These are phyloP conservation scores for Cecropterus lyciades DNA, from an alignment of 1,140 invertebrate species.

Conservation along the genomic window DNA sequence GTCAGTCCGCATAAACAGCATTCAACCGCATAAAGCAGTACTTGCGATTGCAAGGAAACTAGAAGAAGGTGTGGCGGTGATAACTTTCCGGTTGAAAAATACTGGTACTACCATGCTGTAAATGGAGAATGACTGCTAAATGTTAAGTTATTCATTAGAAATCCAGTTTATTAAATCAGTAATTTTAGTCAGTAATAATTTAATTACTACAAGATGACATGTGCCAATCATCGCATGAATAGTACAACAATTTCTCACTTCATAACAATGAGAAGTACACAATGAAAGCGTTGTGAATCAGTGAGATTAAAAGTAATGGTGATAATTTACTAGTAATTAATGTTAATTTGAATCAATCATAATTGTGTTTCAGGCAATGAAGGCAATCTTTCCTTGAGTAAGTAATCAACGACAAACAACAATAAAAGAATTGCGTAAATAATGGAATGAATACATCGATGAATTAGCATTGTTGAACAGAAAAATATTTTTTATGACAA, in stretches of 20 bases:
- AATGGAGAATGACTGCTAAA: too few relatives aligned
- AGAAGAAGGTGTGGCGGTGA: too few relatives aligned
- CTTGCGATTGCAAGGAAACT: too few relatives aligned
- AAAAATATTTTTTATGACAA: background rate
- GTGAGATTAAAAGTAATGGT: constrained; percentile 13
- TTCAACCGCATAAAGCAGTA: too few relatives aligned
- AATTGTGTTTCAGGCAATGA: constrained; percentile 65
- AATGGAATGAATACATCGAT: background rate
- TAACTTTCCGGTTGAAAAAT: too few relatives aligned
- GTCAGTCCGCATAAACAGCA: too few relatives aligned
- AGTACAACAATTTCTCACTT: constrained; percentile 16
- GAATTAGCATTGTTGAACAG: background rate
- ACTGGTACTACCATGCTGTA: too few relatives aligned
- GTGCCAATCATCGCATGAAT: constrained; percentile 1
- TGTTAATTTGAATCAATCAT: constrained; percentile 13
- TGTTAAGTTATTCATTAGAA: too few relatives aligned
- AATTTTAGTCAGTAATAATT: too few relatives aligned
- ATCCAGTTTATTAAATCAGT: too few relatives aligned
- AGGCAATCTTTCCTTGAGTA: constrained; percentile 56
- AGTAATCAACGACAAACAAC: background rate
- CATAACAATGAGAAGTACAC: constrained; percentile 10
- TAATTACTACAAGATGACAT: background rate
- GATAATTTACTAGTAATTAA: background rate
- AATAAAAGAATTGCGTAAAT: background rate
- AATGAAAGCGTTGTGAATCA: constrained; percentile 2